Evolutionary conservation across 2,888 invertebrate genomes (phyloP).

Genomic region (Diplazon laetatorius): DNA sequence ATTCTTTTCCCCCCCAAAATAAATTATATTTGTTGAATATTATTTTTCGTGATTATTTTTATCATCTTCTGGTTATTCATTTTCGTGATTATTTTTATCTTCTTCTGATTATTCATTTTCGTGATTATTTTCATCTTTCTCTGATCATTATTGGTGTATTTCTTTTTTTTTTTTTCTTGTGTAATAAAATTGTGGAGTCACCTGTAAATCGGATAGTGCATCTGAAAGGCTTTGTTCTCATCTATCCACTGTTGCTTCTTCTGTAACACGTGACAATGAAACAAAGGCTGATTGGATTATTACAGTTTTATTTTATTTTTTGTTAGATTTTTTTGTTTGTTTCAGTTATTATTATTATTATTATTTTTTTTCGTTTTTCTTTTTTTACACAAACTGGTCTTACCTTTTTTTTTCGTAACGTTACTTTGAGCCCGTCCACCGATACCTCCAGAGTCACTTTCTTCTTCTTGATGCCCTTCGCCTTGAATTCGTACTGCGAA

Average conservation of each 20-base stretch:
- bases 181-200: conserved; percentile 71
- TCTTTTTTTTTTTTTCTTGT: background rate
- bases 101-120: no score
- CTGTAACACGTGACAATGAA: conserved; percentile 83
- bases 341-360: no score
- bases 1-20: no score
- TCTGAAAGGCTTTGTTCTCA: conserved; percentile 88
- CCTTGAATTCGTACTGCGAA: conserved; percentile 98
- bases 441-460: conserved; percentile 98
- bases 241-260: conserved; percentile 91
- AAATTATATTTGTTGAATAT: no score
- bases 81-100: no score
- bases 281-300: conserved; percentile 53
- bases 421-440: conserved; percentile 96
- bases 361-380: conserved; percentile 46
- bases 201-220: conserved; percentile 96
- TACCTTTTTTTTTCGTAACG: conserved; percentile 91
- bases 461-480: conserved; percentile 98
- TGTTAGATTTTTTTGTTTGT: no score
- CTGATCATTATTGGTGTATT: no score
- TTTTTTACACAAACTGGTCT: conserved; percentile 73
- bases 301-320: no score
- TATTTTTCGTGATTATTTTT: no score
- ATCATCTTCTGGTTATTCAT: no score
- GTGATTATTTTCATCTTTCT: no score